Base-by-base conservation (phyloP, 2,797 vertebrate genomes). In the Brotula barbata region DNA sequence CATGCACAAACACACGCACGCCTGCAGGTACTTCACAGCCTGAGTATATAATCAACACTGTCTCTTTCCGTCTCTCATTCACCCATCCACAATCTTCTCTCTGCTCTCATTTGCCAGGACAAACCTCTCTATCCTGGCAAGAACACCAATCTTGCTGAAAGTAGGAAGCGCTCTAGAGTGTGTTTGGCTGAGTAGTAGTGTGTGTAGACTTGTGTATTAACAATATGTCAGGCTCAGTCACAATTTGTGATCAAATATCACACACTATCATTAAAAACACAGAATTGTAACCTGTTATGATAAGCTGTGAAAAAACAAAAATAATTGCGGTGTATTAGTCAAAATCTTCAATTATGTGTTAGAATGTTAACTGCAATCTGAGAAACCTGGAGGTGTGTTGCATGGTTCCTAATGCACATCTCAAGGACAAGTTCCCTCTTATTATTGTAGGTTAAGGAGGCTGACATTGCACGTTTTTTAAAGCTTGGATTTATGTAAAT, bases 81-180 rank as follows among this genome's bases (percentile, higher is more conserved):
- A 28, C 52, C 56, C 63, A 47, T 75, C 46, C 64, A 28, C 65
- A 23, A 63, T 45, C 39, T 76, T 56, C 67, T 33, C 54, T 72
- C 68, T 41, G 40, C 72, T 68, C 45, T 78, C 65, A 46, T 80
- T 75, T 71, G 70, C 73, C 76, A 80, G 66, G 75, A 78, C 66
- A 66, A 81, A 78, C 66, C 81, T 75, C 66, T 81, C 55, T 51
- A 66, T 80, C 64, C 59, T 80, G 80, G 75, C 71, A 76, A 50
- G 64, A 78, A 62, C 64, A 21, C 12, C 44, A 50, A 54, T 54
- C 62, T 7, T 11, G 46, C 70, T 76, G 58, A 31, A 15, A 72
- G 48, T 60, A 46, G 21, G 47, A 73, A 48, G 49, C 65, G 16
- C 41, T 20, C 42, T 42, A 33, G 31, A 5, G 64, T 56, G 68